These are phyloP conservation scores for Platycheirus rosarum DNA, from an alignment of 2,888 invertebrate species.

Conservation along the genomic window DNA sequence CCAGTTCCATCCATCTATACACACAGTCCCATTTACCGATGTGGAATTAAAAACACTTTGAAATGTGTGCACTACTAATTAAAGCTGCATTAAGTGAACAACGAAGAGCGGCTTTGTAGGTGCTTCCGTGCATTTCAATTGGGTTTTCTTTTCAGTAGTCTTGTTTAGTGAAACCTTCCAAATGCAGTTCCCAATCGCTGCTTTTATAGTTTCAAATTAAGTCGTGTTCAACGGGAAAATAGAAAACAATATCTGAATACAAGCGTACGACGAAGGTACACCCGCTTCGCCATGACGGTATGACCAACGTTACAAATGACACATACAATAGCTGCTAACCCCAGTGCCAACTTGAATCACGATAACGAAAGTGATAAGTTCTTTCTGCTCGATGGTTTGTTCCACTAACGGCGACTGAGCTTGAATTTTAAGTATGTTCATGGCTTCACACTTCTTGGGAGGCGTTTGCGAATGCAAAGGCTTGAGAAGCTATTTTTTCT, in stretches of 20 bases:
- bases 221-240: conserved; percentile 72
- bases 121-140: conserved; percentile 67
- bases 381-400: conserved; percentile 48
- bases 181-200: conserved; percentile 35
- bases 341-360: conserved; percentile 65
- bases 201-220: conserved; percentile 2
- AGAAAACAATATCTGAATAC: conserved; percentile 63
- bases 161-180: conserved; percentile 7
- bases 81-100: conserved; percentile 30
- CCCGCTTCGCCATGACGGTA: neutral
- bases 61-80: conserved; percentile 64
- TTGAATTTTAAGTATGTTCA: conserved; percentile 64
- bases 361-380: conserved; percentile 73
- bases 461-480: conserved; percentile 6
- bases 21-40: conserved; percentile 24
- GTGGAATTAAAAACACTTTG: conserved; percentile 32
- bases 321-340: conserved; percentile 57
- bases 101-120: conserved; percentile 35
- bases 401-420: conserved; percentile 63
- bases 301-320: conserved; percentile 49
- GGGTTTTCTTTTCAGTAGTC: conserved; percentile 21
- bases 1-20: conserved; percentile 42
- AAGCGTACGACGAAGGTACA: neutral
- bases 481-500: conserved; percentile 26
- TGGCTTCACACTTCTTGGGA: conserved; percentile 8